Evolutionary conservation across 1,140 invertebrate genomes (phyloP).

Genomic region (Atta texana): DNA sequence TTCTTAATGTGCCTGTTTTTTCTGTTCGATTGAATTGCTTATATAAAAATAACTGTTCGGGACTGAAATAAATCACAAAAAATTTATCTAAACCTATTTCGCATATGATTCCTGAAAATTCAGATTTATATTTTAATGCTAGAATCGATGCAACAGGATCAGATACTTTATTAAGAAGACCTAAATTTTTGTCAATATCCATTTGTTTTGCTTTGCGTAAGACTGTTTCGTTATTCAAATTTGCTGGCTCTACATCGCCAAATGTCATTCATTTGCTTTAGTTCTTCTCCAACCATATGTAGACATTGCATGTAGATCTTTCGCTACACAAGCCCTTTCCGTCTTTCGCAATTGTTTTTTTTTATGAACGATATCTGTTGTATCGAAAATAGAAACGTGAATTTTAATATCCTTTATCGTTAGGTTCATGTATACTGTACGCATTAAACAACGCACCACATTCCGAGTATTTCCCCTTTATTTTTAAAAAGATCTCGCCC

Average conservation of each 20-base stretch:
- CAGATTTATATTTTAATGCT: neutral
- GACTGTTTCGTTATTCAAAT: neutral
- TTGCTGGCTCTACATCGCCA: conserved; percentile 11
- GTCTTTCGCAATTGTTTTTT: neutral
- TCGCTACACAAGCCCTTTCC: neutral
- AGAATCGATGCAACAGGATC: neutral
- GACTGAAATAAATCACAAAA: conserved; percentile 20
- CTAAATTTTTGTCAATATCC: neutral
- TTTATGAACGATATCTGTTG: neutral
- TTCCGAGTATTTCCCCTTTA: neutral
- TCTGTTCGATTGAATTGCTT: neutral
- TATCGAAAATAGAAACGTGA: conserved; percentile 12
- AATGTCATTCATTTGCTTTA: neutral
- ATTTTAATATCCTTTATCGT: neutral
- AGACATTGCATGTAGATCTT: neutral
- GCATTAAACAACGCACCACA: neutral
- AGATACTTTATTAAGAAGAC: neutral
- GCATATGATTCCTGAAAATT: neutral
- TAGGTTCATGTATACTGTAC: neutral
- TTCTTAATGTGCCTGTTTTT: neutral
- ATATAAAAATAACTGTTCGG: conserved; percentile 17
- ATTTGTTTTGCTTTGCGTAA: neutral
- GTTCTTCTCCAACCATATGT: neutral
- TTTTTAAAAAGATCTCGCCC: conserved; percentile 8
- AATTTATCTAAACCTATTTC: conserved; percentile 15